Evolutionary conservation across 2,797 vertebrate genomes (phyloP).

Genomic region (Sebastes wilsoni): DNA sequence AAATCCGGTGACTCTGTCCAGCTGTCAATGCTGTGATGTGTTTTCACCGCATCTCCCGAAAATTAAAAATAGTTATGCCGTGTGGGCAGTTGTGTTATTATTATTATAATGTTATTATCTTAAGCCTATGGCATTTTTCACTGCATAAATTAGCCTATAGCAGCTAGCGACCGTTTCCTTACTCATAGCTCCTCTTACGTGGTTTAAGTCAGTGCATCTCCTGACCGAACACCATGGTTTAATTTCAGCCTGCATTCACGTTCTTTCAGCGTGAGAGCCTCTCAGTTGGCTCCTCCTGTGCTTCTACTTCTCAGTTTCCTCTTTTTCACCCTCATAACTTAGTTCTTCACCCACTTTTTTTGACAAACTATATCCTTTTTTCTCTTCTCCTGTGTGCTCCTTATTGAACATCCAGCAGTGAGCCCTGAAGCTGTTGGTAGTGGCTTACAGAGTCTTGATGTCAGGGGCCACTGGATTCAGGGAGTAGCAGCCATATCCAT

Average conservation of each 20-base stretch:
- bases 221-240: background rate
- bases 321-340: background rate
- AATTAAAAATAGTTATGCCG: background rate
- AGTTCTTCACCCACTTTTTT: background rate
- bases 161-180: background rate
- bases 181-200: background rate
- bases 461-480: slow-evolving; percentile 18
- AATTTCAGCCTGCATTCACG: background rate
- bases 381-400: background rate
- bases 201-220: background rate
- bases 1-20: background rate
- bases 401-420: background rate
- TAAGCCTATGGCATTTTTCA: background rate
- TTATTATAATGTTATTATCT: too few relatives aligned
- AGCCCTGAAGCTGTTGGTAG: background rate
- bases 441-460: background rate
- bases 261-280: background rate
- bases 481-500: background rate
- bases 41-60: background rate
- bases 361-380: background rate
- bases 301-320: background rate
- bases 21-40: background rate
- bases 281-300: background rate
- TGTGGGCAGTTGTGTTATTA: background rate
- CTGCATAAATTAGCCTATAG: background rate